Evolutionary conservation across 2,797 vertebrate species (phyloP), one percentile per base, ranked within the genome.

Genomic region (Neosalanx taihuensis): DNA sequence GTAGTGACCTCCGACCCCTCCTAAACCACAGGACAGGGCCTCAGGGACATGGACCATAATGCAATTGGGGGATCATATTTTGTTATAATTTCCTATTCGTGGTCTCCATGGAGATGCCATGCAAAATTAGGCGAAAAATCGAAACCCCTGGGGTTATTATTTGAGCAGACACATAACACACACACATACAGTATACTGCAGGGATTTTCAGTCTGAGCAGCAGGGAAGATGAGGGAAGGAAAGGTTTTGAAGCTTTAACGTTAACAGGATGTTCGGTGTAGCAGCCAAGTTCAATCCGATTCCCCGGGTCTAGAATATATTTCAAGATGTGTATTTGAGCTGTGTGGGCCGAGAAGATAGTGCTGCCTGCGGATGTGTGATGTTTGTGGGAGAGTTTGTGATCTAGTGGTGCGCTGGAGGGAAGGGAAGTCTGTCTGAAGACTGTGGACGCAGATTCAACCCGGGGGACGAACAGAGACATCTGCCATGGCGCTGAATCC

Each of bases 221-320:
- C 79, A 56, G 51, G 51, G 51, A 56, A 56, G 51, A 17, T 35
- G 3, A 76, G 76, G 84, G 83, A 85, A 85, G 87, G 84, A 88
- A 88, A 65, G 77, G 76, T 79, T 35, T 18, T 69, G 69, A 81
- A 65, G 66, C 72, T 58, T 70, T 72, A 78, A 86, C 76, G 83
- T 79, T 83, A 86, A 90, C 90, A 91, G 91, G 87, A 90, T 86
- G 83, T 84, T 86, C 78, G 69, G 20, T 53, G 30, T 62, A 66
- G 66, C 67, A 72, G 72, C 68, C 75, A 59, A 82, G 76, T 76
- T 30, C 65, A 73, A 77, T 75, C 85, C 72, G 56, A 81, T 84
- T 84, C 76, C 84, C 53, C 13, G 64, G 85, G 76, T 81, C 79
- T 69, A 79, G 77, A 91, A 82, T 85, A 84, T 73, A 84, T 88